Evolutionary conservation across 2,113 vertebrate genomes (phyloP), one percentile per base, ranked within the genome.

Genomic region (Equus quagga): DNA sequence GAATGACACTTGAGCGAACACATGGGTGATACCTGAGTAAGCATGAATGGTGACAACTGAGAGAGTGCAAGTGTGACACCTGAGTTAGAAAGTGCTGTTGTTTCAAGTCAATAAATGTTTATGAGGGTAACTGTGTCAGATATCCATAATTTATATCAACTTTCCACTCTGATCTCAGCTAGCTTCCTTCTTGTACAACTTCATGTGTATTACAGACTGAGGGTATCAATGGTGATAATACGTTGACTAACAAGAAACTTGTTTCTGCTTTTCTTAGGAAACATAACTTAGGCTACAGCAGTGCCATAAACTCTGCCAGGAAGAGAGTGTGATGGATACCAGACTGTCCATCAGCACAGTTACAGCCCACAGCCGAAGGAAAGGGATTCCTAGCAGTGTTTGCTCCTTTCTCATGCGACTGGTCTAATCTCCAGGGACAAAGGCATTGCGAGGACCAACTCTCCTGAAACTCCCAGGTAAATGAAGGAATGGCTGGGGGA

Each of bases 31-130:
- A 94, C 83, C 54, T 86, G 49, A 96, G 89, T 18, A 13, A 91
- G n/a, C 21, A 84, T 21, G 6, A 60, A 78, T 10, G 28, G 89
- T 5, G 51, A 94, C 58, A 96, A 62, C 60, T 18, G 73, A 97
- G 88, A 79, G 64, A 78, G 72, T 19, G 64, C 36, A 33, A 64
- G 81, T 78, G 36, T 67, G 72, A 93, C 60, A 96, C 41, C 88
- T 90, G 46, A 97, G 87, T 83, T 76, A 82, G 75, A 46, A 94
- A 96, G 95, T 69, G 56, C 92, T 91, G 14, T 62, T 67, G 93
- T 96, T 94, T 92, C 64, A 3, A 94, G 91, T 67, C 81, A 97
- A 24, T 97, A 60, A 97, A 89, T 93, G 70, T 91, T 96, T 72
- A 94, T 87, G 89, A 97, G 95, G 67, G 76, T 85, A 94, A 94